phyloP scores from a whole-genome alignment of 2,113 vertebrate species.

The Ondatra zibethicus region DNA sequence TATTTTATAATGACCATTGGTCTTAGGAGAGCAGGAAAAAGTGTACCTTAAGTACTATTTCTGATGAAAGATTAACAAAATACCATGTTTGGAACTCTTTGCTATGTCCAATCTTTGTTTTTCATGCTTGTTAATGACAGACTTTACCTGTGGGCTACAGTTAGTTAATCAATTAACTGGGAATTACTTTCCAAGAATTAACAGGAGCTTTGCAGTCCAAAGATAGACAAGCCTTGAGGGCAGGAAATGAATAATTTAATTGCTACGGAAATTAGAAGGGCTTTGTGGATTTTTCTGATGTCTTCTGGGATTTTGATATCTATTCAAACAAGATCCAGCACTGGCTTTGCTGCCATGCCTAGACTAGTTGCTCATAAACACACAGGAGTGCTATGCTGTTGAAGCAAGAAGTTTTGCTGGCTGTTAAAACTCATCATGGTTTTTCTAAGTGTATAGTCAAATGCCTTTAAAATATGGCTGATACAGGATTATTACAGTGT shows the following conservation, averaged over 20 bases:
- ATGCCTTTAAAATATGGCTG: conserved; percentile 22
- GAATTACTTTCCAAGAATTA: conserved; percentile 52
- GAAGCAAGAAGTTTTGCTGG: conserved; percentile 19
- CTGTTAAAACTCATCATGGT: conserved; percentile 31
- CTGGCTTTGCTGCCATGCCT: background rate
- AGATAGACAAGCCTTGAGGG: conserved; percentile 31
- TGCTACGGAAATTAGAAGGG: conserved; percentile 58
- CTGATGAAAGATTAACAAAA: conserved; percentile 56
- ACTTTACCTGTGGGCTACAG: conserved; percentile 53
- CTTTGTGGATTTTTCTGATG: conserved; percentile 60
- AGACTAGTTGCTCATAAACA: background rate
- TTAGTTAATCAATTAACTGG: conserved; percentile 67
- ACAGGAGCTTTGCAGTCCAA: conserved; percentile 34
- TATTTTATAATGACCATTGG: conserved; percentile 7
- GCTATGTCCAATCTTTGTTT: conserved; percentile 2
- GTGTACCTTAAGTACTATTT: conserved; percentile 20
- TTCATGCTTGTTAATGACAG: conserved; percentile 44
- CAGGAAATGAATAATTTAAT: conserved; percentile 51
- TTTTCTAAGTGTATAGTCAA: conserved; percentile 9
- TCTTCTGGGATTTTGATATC: conserved; percentile 20
- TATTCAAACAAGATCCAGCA: background rate
- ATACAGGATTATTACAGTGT: background rate
- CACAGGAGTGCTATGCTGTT: background rate
- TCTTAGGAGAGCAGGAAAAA: background rate
- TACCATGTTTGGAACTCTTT: background rate